Evolutionary conservation across 2,888 invertebrate species (phyloP), one percentile per base, ranked within the genome.

Genomic region (Leucophenga montana): DNA sequence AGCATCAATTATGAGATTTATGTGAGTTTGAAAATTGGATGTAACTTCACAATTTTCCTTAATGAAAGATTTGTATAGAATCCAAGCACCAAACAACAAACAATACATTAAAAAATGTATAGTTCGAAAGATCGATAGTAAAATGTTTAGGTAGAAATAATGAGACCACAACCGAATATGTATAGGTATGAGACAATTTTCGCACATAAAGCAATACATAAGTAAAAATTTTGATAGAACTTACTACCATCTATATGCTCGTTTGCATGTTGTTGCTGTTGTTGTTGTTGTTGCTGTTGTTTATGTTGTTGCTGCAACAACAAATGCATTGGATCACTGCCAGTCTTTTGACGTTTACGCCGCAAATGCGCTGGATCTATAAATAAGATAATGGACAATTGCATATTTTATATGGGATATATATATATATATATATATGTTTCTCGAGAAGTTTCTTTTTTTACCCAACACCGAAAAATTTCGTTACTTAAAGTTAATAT

Each of bases 321-420:
- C 87, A 88, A 85, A 88, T 91, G 85, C 82, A 85, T 78, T 71
- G 90, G 80, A 82, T 88, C 88, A 71, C 86, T 87, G 75, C 85
- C 86, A 78, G 85, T 85, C 83, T 86, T 88, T 89, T 87, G 88
- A 78, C 88, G 86, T 80, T 88, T 88, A 70, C 87, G 87, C 78
- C 91, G 92, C 88, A 91, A 88, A 79, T 89, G 89, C 87, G 89
- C 90, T 83, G 91, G 90, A 90, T 92, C 92, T 92, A 91, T 82
- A 90, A 90, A 88, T 87, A 89, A 85, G 77, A 81, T 14, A 46
- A 5, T 39, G 39, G 8, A 39, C 39, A 39, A 39, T 39, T 39
- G 27, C 3, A 4, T 39, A 5, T 39, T 39, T 33, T 8, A 33
- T 33, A n/a, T n/a, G n/a, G n/a, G n/a, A n/a, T n/a, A n/a, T n/a